Evolutionary conservation across 1,140 invertebrate genomes (phyloP).

Genomic region (Sweltsa coloradensis): DNA sequence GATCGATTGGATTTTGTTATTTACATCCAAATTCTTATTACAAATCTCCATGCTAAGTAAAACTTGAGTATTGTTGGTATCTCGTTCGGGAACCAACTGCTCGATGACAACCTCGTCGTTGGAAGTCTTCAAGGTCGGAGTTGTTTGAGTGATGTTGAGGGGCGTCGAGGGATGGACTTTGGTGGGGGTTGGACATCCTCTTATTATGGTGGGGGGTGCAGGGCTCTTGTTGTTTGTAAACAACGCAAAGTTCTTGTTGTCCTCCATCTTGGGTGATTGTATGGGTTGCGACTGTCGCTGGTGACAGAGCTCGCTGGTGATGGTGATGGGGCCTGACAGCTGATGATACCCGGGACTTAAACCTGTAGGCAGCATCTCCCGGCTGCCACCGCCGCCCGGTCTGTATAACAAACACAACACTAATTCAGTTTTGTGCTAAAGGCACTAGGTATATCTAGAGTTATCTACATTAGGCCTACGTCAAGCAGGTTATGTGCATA

Average conservation of each 20-base stretch:
- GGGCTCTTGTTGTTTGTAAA: background rate
- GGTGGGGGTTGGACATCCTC: constrained; percentile 5
- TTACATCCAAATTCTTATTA: background rate
- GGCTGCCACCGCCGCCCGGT: constrained; percentile 19
- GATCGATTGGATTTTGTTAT: no score
- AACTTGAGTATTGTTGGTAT: no score
- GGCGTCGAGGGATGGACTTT: background rate
- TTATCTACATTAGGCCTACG: no score
- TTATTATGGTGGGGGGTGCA: background rate
- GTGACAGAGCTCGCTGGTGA: constrained; percentile 7
- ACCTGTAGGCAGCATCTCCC: constrained; percentile 16
- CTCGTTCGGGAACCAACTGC: constrained; percentile 11
- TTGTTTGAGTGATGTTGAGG: background rate
- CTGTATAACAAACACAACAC: no score
- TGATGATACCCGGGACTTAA: constrained; percentile 4
- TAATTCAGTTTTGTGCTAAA: background rate
- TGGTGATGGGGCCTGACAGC: constrained; percentile 2
- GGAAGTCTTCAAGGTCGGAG: background rate
- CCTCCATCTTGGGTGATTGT: constrained; percentile 8
- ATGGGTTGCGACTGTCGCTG: constrained; percentile 26
- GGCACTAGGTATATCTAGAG: no score
- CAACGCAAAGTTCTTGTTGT: constrained; percentile 4
- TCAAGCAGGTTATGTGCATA: no score
- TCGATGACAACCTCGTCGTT: background rate
- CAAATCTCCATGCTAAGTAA: constrained; percentile 1